A percentile compares a stretch with the other conserved stretches of the same genome.
Evolutionary conservation across 2,797 vertebrate genomes (phyloP).

Genomic region (Lutjanus argentimaculatus): DNA sequence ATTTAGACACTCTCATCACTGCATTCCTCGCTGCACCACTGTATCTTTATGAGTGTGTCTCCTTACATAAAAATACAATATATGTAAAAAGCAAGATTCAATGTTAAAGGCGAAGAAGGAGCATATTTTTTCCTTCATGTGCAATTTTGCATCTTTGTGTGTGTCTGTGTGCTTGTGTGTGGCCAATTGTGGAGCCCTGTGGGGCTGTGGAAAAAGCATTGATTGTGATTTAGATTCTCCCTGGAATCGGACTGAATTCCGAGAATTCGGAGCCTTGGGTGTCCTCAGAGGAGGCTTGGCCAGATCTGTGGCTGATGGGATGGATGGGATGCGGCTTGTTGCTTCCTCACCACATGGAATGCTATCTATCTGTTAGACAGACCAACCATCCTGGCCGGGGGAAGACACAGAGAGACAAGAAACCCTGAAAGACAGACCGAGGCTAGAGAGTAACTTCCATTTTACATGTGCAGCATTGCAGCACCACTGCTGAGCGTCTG

Average conservation of each 20-base stretch:
- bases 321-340: conserved; percentile 71
- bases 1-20: conserved; percentile 75
- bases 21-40: conserved; percentile 66
- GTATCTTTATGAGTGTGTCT: conserved; percentile 21
- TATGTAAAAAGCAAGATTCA: neutral
- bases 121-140: conserved; percentile 9
- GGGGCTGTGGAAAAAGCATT: conserved; percentile 42
- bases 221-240: conserved; percentile 52
- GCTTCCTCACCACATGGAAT: conserved; percentile 72
- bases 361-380: conserved; percentile 63
- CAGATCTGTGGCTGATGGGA: conserved; percentile 59
- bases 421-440: conserved; percentile 14
- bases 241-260: conserved; percentile 55
- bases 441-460: neutral
- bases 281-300: conserved; percentile 46
- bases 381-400: conserved; percentile 29
- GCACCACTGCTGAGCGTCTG: too few relatives aligned
- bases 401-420: conserved; percentile 32
- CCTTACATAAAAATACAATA: conserved; percentile 8
- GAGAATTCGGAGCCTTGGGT: conserved; percentile 55
- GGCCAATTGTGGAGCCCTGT: conserved; percentile 31
- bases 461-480: too few relatives aligned
- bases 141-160: conserved; percentile 13
- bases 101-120: neutral
- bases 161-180: conserved; percentile 28